These are phyloP conservation scores for Procavia capensis DNA, from an alignment of 2,113 vertebrate species.

Conservation along the genomic window DNA sequence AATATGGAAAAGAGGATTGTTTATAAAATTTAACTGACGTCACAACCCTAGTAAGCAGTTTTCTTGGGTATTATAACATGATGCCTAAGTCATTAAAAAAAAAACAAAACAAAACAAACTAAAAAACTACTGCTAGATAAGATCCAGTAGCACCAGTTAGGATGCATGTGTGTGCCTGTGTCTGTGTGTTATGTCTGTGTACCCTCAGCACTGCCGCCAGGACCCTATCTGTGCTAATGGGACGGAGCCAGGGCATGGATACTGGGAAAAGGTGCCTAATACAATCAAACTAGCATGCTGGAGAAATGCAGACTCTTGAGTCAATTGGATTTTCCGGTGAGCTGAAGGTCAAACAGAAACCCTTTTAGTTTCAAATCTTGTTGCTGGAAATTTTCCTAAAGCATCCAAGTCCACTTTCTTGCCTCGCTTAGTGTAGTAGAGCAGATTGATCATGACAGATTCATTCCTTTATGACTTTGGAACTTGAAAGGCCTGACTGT, in stretches of 20 bases:
- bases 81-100: neutral
- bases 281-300: neutral
- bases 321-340: constrained; percentile 52
- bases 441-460: constrained; percentile 42
- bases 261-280: neutral
- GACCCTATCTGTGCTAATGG: neutral
- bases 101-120: no score
- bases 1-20: neutral
- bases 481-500: constrained; percentile 16
- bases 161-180: neutral
- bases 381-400: neutral
- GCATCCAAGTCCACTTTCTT: neutral
- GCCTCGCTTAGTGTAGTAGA: neutral
- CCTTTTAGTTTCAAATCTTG: constrained; percentile 27
- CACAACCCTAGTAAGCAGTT: neutral
- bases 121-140: neutral
- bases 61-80: neutral
- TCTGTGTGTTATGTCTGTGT: neutral
- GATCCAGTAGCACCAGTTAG: neutral
- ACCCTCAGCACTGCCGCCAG: neutral
- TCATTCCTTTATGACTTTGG: neutral
- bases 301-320: neutral
- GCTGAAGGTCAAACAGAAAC: constrained; percentile 59
- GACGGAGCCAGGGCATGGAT: neutral
- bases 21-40: neutral